Conservation (phyloP, 2,888 invertebrate genomes). For the Xestobium rufovillosum region DNA sequence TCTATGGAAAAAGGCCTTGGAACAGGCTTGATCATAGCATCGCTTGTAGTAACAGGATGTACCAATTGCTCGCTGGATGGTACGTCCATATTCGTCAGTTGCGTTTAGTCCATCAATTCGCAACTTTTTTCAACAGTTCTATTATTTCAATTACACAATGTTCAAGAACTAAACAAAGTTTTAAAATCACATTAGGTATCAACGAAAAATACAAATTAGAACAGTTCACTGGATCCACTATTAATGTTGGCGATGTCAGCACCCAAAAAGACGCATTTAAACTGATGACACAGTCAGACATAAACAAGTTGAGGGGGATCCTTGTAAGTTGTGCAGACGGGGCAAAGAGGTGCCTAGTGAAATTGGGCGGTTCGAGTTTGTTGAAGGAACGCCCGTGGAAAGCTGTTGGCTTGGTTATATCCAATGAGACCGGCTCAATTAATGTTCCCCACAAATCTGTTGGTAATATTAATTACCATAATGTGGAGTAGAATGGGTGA, state of each 20-base stretch:
- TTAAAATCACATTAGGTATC: too few species aligned
- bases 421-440: not conserved
- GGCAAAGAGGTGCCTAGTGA: too few species aligned
- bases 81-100: constrained; percentile 25
- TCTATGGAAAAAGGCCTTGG: constrained; percentile 58
- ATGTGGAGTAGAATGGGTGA: too few species aligned
- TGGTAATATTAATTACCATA: constrained; percentile 2
- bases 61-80: constrained; percentile 27
- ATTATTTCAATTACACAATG: constrained; percentile 1
- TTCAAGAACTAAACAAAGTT: too few species aligned
- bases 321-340: too few species aligned
- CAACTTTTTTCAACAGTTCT: not conserved
- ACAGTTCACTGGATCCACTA: too few species aligned
- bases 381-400: not conserved
- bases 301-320: too few species aligned
- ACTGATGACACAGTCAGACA: not conserved
- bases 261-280: not conserved
- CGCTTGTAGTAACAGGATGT: constrained; percentile 22
- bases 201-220: too few species aligned
- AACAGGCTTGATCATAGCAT: constrained; percentile 38
- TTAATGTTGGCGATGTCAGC: constrained; percentile 1
- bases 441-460: not conserved
- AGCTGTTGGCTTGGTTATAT: not conserved
- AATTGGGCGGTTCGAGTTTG: too few species aligned
- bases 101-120: too few species aligned